phyloP scores from a whole-genome alignment of 2,888 invertebrate genomes.

The Cybosia mesomella region DNA sequence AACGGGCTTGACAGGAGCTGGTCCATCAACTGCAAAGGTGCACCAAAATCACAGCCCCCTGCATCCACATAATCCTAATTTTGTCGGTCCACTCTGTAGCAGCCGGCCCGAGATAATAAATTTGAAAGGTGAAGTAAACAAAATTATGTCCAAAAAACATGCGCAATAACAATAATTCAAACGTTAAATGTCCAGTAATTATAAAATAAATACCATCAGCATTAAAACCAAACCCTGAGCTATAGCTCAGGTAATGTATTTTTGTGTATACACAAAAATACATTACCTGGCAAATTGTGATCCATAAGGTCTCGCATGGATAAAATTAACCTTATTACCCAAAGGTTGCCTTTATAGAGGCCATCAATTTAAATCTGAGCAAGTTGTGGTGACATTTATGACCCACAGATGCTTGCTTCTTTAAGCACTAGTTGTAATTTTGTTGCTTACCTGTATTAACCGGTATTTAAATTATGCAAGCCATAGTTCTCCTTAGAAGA shows the following conservation, averaged over 20 bases:
- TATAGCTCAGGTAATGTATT: too few relatives aligned
- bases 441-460: background rate
- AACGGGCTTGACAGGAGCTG: too few relatives aligned
- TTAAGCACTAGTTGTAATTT: background rate
- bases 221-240: background rate
- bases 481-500: background rate
- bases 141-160: too few relatives aligned
- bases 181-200: too few relatives aligned
- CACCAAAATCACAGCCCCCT: too few relatives aligned
- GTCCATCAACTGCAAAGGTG: too few relatives aligned
- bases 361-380: slow-evolving; percentile 18
- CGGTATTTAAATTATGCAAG: background rate
- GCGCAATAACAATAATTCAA: too few relatives aligned
- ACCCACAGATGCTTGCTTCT: background rate
- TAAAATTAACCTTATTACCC: slow-evolving; percentile 14
- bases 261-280: background rate
- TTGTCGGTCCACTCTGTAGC: too few relatives aligned
- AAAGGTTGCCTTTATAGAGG: slow-evolving; percentile 14
- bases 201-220: background rate
- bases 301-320: slow-evolving; percentile 3
- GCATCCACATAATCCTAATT: too few relatives aligned
- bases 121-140: too few relatives aligned
- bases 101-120: too few relatives aligned
- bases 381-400: slow-evolving; percentile 16
- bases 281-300: slow-evolving; percentile 1